Conservation (phyloP, 92 coral and sea anemone genomes). For the Nematostella vectensis region DNA sequence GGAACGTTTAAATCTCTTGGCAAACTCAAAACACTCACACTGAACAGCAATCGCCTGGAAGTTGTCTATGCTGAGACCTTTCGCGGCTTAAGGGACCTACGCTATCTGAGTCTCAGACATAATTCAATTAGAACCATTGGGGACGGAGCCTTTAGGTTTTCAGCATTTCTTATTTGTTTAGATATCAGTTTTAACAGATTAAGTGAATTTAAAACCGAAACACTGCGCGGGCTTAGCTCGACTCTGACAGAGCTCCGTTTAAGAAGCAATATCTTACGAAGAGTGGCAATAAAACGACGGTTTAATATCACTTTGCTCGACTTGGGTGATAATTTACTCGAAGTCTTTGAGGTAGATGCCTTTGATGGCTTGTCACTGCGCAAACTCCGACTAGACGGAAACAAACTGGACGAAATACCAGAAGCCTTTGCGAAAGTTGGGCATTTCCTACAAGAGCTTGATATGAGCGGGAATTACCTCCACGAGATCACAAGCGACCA, state of each 20-base stretch:
- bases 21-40: constrained; percentile 7
- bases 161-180: neutral
- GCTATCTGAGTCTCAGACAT: neutral
- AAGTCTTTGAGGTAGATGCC: neutral
- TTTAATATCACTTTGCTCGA: neutral
- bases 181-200: neutral
- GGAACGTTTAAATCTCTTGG: constrained; percentile 12
- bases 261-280: too few relatives aligned
- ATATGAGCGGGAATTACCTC: neutral
- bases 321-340: neutral
- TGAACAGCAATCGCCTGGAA: constrained; percentile 20
- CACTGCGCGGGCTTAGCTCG: too few relatives aligned
- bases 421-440: neutral
- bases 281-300: neutral
- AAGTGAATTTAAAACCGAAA: neutral
- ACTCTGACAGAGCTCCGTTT: too few relatives aligned
- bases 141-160: neutral
- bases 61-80: neutral
- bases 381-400: neutral
- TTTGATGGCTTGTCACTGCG: neutral
- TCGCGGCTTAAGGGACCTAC: neutral
- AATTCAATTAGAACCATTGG: neutral
- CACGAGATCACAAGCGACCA: neutral
- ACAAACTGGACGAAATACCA: neutral
- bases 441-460: neutral